Percentiles rank a stretch among this genome's conserved stretches.
phyloP scores from a whole-genome alignment of 64 coral and sea anemone species.

The Anthopleura sola region DNA sequence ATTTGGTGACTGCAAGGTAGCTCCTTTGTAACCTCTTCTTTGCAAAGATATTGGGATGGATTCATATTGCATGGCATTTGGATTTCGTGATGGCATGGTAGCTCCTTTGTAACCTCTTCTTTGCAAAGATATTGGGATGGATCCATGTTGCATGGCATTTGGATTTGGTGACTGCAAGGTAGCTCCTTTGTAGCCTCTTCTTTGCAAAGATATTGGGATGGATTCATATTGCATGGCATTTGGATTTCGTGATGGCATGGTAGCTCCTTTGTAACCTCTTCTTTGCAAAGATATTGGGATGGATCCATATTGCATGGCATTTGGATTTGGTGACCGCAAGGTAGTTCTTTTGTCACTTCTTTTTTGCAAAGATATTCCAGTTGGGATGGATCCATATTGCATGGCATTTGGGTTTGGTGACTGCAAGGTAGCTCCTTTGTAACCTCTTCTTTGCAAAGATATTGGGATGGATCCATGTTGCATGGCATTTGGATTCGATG shows the following conservation, averaged over 20 bases:
- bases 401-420: neutral
- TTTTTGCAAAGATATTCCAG: neutral
- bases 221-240: neutral
- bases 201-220: neutral
- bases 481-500: neutral
- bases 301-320: neutral
- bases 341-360: neutral
- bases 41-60: neutral
- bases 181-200: neutral
- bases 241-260: constrained; percentile 35
- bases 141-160: neutral
- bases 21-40: neutral
- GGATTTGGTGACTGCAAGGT: constrained; percentile 15
- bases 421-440: neutral
- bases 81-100: constrained; percentile 31
- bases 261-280: neutral
- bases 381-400: neutral
- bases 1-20: constrained; percentile 35
- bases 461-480: neutral
- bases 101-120: constrained; percentile 2
- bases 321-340: neutral
- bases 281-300: neutral
- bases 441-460: constrained; percentile 6
- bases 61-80: neutral
- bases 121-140: constrained; percentile 2